Evolutionary conservation across 1,140 invertebrate genomes (phyloP), one percentile per base, ranked within the genome.

Genomic region (Panonychus citri): DNA sequence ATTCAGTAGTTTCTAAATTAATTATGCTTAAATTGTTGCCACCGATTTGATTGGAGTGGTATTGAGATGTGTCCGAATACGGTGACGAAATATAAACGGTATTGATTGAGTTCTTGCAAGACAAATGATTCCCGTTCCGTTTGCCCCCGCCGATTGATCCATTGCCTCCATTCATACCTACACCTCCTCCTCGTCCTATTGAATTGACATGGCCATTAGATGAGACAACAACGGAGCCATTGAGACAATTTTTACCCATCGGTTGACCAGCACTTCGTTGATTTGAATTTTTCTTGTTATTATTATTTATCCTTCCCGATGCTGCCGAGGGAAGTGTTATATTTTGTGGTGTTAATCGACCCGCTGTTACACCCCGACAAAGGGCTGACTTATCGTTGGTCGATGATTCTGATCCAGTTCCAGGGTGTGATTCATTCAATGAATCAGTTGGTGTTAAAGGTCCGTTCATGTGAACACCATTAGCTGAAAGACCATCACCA

Each of bases 1-100:
- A 43, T 57, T 61, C 60, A 40, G 60, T 61, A 15, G 60, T 61
- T 42, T 61, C 60, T 40, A 61, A 42, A 59, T 59, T 61, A 28
- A 61, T 59, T 19, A 59, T 49, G 51, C 28, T 48, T 34, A 59
- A 56, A 4, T 61, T 43, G 52, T 54, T 58, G 13, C 26, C 39
- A 34, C n/a, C 3, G 12, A 53, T 19, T 15, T 24, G 24, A 27
- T 56, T n/a, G 27, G 55, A 24, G 53, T 60, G 53, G 28, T 60
- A 50, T 27, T 61, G 53, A 52, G 57, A 26, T 15, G 60, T 59
- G 37, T 60, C 26, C 13, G 40, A 13, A 27, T 46, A 43, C 4
- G 24, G 19, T 4, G 54, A 55, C 28, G 39, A 55, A 46, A 46
- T 43, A 19, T 55, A 46, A 27, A 55, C 28, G 19, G 39, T 46